Conservation (phyloP, 35 echinoderm and acorn worm species). For the Amphiura filiformis region DNA sequence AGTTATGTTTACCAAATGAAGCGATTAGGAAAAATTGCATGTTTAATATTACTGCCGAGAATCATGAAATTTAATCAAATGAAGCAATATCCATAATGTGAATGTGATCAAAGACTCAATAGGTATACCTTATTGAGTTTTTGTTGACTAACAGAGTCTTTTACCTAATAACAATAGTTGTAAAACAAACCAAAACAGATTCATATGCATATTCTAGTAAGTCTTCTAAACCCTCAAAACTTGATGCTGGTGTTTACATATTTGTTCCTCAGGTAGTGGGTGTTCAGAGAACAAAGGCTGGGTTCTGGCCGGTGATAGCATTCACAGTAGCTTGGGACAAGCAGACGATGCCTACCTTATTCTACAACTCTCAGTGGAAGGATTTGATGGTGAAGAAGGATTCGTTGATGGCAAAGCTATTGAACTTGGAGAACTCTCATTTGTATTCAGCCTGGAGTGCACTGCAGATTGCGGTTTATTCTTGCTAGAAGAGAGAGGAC, state of each 20-base stretch:
- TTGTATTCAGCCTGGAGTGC: slow-evolving; percentile 78
- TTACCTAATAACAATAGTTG: too few species aligned
- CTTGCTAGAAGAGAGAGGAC: slow-evolving; percentile 66
- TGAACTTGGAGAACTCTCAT: slow-evolving; percentile 60
- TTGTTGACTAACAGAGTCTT: too few species aligned
- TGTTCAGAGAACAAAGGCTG: slow-evolving; percentile 69
- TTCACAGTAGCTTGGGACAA: slow-evolving; percentile 80
- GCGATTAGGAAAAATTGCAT: too few species aligned
- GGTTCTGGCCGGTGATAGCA: slow-evolving; percentile 58
- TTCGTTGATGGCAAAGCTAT: slow-evolving; percentile 73
- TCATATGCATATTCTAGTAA: too few species aligned
- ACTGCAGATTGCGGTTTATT: slow-evolving; percentile 68
- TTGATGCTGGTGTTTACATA: neutral
- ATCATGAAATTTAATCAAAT: too few species aligned
- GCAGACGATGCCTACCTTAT: slow-evolving; percentile 89
- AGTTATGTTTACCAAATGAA: too few species aligned
- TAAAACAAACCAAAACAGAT: too few species aligned
- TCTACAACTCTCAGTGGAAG: slow-evolving; percentile 51
- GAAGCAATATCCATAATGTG: too few species aligned
- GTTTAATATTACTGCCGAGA: too few species aligned
- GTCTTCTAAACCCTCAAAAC: too few species aligned
- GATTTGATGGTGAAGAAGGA: slow-evolving; percentile 48
- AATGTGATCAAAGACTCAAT: too few species aligned
- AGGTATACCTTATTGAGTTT: too few species aligned
- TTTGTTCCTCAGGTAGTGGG: slow-evolving; percentile 28